Conservation (phyloP, 64 coral and sea anemone genomes). For the Montipora cactus region DNA sequence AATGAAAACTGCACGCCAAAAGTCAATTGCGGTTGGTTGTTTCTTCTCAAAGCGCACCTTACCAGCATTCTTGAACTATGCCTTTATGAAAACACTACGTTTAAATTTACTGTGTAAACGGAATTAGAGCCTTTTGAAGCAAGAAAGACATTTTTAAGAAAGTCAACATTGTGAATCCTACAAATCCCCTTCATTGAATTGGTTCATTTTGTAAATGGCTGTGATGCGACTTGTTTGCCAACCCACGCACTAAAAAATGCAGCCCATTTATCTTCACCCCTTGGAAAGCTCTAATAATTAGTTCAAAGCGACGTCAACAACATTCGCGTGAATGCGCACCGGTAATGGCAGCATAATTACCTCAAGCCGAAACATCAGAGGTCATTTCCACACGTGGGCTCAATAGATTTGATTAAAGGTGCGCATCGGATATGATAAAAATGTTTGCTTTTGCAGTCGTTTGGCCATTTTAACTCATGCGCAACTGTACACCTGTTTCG, state of each 20-base stretch:
- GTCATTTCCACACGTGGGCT: slow-evolving; percentile 34
- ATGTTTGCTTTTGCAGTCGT: neutral
- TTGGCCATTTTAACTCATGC: neutral
- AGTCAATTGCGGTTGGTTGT: neutral
- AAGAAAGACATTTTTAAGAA: slow-evolving; percentile 33
- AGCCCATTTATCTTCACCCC: slow-evolving; percentile 19
- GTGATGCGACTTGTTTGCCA: slow-evolving; percentile 33
- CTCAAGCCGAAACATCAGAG: neutral
- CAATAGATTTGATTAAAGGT: neutral
- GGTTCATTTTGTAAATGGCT: neutral
- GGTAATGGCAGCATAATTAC: neutral
- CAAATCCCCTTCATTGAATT: slow-evolving; percentile 30
- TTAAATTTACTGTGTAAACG: slow-evolving; percentile 31
- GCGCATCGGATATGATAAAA: neutral
- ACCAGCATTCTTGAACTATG: neutral
- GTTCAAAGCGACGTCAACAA: neutral
- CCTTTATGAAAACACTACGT: slow-evolving; percentile 7
- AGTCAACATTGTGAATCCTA: slow-evolving; percentile 28
- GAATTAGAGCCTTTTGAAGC: slow-evolving; percentile 19
- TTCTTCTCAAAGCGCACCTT: neutral
- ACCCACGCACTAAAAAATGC: slow-evolving; percentile 42
- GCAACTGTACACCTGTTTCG: slow-evolving; percentile 15
- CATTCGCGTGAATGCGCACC: neutral
- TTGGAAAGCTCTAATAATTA: neutral
- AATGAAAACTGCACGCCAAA: neutral